Percentiles rank a stretch among this genome's conserved stretches.
Evolutionary conservation across 1,140 invertebrate genomes (phyloP).

Genomic region (Thrips palmi): DNA sequence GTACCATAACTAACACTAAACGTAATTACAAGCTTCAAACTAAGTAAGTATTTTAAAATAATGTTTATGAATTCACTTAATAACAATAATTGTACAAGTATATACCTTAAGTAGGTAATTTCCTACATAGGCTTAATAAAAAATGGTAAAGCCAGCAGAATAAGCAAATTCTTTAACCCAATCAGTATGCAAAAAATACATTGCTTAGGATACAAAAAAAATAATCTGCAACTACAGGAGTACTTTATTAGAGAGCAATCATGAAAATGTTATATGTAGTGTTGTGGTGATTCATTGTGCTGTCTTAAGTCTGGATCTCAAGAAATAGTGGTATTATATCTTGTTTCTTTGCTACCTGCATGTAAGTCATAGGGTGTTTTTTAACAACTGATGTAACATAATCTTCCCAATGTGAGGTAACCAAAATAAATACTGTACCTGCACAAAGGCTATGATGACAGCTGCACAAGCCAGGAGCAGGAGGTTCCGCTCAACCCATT

Average conservation of each 20-base stretch:
- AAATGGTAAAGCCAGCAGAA: not conserved
- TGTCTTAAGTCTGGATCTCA: too few relatives aligned
- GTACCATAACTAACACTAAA: not conserved
- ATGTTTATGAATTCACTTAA: not conserved
- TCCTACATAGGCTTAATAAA: too few relatives aligned
- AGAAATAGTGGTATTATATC: not conserved
- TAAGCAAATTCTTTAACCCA: too few relatives aligned
- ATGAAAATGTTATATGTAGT: not conserved
- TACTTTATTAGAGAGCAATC: not conserved
- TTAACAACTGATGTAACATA: not conserved
- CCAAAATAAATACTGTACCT: constrained; percentile 49
- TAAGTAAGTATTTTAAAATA: not conserved
- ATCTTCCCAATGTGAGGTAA: not conserved
- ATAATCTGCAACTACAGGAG: too few relatives aligned
- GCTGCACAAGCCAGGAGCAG: constrained; percentile 72
- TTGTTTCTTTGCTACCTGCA: not conserved
- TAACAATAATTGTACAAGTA: constrained; percentile 8
- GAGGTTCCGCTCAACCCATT: constrained; percentile 87
- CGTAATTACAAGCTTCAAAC: not conserved
- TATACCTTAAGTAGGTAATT: too few relatives aligned
- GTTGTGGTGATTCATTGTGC: not conserved
- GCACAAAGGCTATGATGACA: constrained; percentile 70
- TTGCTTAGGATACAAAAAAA: too few relatives aligned
- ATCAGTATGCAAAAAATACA: too few relatives aligned
- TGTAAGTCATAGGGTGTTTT: not conserved